Conservation (phyloP, 2,797 vertebrate genomes). For the Rhynchonycteris naso region DNA sequence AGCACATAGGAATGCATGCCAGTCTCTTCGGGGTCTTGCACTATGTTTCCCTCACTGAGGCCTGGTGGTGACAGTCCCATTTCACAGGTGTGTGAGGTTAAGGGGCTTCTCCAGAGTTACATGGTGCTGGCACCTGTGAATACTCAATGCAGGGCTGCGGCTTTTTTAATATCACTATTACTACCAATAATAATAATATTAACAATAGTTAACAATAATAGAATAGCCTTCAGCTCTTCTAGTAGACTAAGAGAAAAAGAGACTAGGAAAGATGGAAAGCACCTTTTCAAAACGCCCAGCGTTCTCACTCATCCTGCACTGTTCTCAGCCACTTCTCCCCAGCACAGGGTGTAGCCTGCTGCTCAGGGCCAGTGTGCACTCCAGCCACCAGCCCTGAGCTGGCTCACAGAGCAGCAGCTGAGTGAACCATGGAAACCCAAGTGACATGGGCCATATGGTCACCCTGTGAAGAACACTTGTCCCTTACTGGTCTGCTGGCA, state of each 20-base stretch:
- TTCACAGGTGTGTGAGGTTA: neutral
- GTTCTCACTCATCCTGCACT: neutral
- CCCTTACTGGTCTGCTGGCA: neutral
- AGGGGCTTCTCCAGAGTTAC: neutral
- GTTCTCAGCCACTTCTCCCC: neutral
- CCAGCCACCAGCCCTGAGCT: neutral
- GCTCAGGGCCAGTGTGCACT: neutral
- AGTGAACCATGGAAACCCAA: neutral
- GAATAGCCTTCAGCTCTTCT: neutral
- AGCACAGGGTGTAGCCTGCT: neutral
- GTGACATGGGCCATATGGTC: rapidly evolving
- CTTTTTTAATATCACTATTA: neutral
- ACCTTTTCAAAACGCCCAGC: neutral
- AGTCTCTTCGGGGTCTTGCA: neutral
- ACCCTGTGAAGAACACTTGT: neutral
- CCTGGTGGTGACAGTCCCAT: too few relatives aligned
- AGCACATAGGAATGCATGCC: neutral
- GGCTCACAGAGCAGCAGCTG: neutral
- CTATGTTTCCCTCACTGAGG: too few relatives aligned
- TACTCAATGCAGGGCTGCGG: neutral
- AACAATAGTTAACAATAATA: neutral
- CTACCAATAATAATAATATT: too few relatives aligned
- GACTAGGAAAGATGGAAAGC: neutral
- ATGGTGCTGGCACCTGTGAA: neutral
- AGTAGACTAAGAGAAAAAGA: neutral